Base-by-base conservation (phyloP, 2,888 invertebrate genomes). In the Cephus pulcher region DNA sequence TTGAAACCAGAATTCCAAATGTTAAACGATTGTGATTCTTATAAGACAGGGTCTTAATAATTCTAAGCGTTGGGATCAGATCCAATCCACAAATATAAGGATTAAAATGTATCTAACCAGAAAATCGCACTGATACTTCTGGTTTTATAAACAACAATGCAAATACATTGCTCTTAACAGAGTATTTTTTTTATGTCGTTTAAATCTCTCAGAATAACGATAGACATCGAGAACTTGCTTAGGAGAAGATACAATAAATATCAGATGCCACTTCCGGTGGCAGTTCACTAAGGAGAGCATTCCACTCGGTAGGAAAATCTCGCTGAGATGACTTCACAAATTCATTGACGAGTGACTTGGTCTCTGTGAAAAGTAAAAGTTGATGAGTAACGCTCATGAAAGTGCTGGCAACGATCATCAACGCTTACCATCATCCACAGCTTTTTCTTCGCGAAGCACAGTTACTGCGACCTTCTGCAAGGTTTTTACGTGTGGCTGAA, bases 241-340 rank as follows among this genome's bases (percentile, higher is more conserved):
- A 71, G 32, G 71, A 71, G 32, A 71, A 87, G 40, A 89, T 77
- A 40, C 86, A 86, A 77, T 90, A 88, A 75, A 91, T 80, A 75
- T 85, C 87, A 35, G 90, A 87, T 37, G 90, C 88, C 33, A 91
- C 89, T 80, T 92, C 92, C 69, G 90, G 89, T 56, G 92, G 90
- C 69, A 93, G 84, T 73, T 92, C 89, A 71, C 90, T 87, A 73
- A 93, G 92, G 12, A 93, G 91, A 15, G 88, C 89, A 76, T 92
- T 92, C 87, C 94, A 94, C 83, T 94, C 93, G 68, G 93, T 93
- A 0, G 93, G 90, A 86, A 95, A 95, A 85, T 94, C 93, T 80
- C 92, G 91, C 79, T 93, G 93, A 23, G 93, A 91, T 40, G 93
- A 93, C 87, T 93, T 93, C 74, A 95, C 86, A 77, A 95, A 93